Base-by-base conservation (phyloP, 2,113 vertebrate genomes). In the Lonchura striata region DNA sequence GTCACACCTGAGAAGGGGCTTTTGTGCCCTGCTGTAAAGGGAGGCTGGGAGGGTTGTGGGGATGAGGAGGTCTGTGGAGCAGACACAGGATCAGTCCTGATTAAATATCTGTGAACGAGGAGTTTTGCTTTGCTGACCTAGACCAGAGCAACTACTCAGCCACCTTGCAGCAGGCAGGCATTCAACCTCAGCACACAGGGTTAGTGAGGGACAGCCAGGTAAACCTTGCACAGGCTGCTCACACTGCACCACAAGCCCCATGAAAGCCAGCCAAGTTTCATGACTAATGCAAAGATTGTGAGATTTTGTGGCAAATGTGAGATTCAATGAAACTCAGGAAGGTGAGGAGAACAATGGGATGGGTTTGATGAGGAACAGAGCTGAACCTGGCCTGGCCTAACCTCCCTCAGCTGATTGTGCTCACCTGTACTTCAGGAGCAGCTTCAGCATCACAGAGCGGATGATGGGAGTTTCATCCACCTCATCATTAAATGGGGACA, bases 341-440 rank as follows among this genome's bases (percentile, higher is more conserved):
- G 81, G n/a, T 7, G 57, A 60, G 80, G 22, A 64, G 52, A 94
- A 44, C 39, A 31, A 53, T 8, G 3, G 7, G 39, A 42, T 7
- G 1, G 8, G 61, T 82, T 80, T 50, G 65, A 37, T 33, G 59
- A 56, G 23, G 52, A 59, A 9, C 35, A 49, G 69, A 88, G 71
- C 39, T 35, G 64, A 47, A 22, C 35, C 46, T 46, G 15, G 13
- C 74, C 46, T 20, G 12, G 13, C 10, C 33, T 9, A 22, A 47
- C 30, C 39, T n/a, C 44, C 24, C 13, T 37, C 39, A 28, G 4
- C 14, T 61, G 69, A 14, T 23, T 8, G 17, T 6, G 35, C 82
- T 94, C 87, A 99, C 99, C 99, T 99, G 98, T 99, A 99, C 88
- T 99, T 99, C 53, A 99, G 87, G 52, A 99, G 98, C 44, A 99